Evolutionary conservation across 1,140 invertebrate genomes (phyloP).

Genomic region (Parasteatoda tepidariorum): DNA sequence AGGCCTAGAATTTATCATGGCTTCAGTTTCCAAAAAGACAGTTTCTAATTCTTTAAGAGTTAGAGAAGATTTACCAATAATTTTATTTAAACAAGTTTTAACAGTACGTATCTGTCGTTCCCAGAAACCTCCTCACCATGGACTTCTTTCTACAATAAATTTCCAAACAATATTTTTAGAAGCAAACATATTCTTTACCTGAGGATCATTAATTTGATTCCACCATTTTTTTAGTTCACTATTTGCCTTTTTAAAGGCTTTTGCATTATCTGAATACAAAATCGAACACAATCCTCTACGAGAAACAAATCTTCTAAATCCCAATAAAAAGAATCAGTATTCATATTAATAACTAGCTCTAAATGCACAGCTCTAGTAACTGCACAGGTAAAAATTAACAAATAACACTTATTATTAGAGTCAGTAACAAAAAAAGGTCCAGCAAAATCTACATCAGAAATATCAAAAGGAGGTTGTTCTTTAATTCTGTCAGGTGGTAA

Average conservation of each 20-base stretch:
- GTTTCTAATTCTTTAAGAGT: constrained; percentile 50
- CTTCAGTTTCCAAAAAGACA: constrained; percentile 61
- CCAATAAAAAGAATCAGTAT: not conserved
- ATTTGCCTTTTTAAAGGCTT: constrained; percentile 17
- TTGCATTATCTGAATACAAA: constrained; percentile 18
- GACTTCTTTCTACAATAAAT: constrained; percentile 1
- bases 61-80: constrained; percentile 1
- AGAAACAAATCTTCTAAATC: not conserved
- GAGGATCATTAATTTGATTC: not conserved
- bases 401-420: not conserved
- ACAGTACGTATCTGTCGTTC: constrained; percentile 1
- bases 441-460: not conserved
- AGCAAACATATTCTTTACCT: not conserved
- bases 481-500: not conserved
- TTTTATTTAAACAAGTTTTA: too few species aligned
- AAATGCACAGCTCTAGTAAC: not conserved
- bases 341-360: not conserved
- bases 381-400: not conserved
- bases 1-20: constrained; percentile 63
- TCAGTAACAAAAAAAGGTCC: not conserved
- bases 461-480: not conserved
- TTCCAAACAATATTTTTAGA: not conserved
- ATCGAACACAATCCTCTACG: not conserved
- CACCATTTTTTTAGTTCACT: constrained; percentile 1
- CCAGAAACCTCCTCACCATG: constrained; percentile 32